Evolutionary conservation across 2,797 vertebrate species (phyloP), one percentile per base, ranked within the genome.

Genomic region (Neopelma chrysocephalum): DNA sequence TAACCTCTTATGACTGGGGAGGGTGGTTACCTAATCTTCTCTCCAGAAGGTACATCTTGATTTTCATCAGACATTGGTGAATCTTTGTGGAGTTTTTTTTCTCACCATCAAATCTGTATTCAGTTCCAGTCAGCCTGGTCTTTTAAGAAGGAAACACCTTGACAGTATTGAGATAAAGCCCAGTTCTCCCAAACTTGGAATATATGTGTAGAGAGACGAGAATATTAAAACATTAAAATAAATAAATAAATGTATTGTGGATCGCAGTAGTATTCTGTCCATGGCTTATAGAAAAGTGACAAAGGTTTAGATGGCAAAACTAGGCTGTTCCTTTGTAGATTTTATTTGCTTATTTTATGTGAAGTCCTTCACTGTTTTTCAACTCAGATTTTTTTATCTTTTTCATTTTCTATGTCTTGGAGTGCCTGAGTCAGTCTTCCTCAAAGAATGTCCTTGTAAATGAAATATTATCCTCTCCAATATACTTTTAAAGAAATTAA

Each of bases 401-500:
- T 94, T 86, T 95, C 68, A 48, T 73, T 96, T 97, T 83, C 62
- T 26, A 26, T 60, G 54, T 89, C 93, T 93, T 13, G 5, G 47
- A 82, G 29, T 82, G 56, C 10, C 61, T 66, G 68, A 87, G 70
- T 94, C 71, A 92, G 50, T 87, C 51, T 79, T 73, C 62, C 51
- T 95, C 81, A 93, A 96, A 93, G 75, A 89, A 89, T 82, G 54
- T 6, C 69, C 65, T 96, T 76, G 78, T 56, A 90, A 94, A 96
- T 69, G 31, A 94, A 96, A 89, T 85, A 50, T 87, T 95, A 91
- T 77, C 56, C 56, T 92, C 62, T 79, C 36, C 81, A 94, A 76
- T 76, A 34, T 32, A 69, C 90, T 96, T 92, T 95, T 60, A 75
- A 96, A 96, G 56, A 94, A 92, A 96, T 96, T 85, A 90, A 62